Base-by-base conservation (phyloP, 2,888 invertebrate genomes). In the Blastobasis lacticolella region DNA sequence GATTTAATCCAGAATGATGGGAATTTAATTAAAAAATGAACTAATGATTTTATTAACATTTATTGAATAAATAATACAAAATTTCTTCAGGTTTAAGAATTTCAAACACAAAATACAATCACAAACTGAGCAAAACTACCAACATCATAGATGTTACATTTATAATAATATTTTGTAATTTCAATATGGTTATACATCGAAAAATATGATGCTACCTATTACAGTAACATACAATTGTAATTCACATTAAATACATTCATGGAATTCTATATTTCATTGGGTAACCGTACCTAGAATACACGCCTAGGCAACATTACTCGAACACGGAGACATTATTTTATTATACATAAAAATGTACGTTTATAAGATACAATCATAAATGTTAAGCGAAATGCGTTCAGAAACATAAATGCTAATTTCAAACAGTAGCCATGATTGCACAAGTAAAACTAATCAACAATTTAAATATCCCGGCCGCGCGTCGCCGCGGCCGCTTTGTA, bases 51-150 rank as follows among this genome's bases (percentile, higher is more conserved):
- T 85, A 86, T 86, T 84, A 87, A 87, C 87, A 87, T 87, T 86
- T 87, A 87, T 85, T 86, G 84, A 85, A 86, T 85, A 86, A 85
- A 85, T 85, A 84, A 85, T 86, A 85, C 83, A 85, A 86, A 86
- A 84, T 75, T 80, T 81, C 81, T 80, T 66, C 74, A 75, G 69
- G 78, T 81, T 73, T 63, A 71, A 73, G 69, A 79, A 78, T 77
- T 78, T 72, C 63, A 76, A 81, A 79, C 74, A 71, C 65, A 78
- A 73, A 67, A 67, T 69, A 70, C 69, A 73, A 66, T 74, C 69
- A 80, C 72, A 71, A 80, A 81, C 79, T 83, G 86, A 86, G 81
- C 84, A 80, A 79, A 71, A 77, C 72, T 78, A 77, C 74, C 57
- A 62, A 67, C 60, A 67, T 66, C 63, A 64, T 64, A 67, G 67